phyloP scores from a whole-genome alignment of 2,113 vertebrate genomes.

The Corvus cornix region DNA sequence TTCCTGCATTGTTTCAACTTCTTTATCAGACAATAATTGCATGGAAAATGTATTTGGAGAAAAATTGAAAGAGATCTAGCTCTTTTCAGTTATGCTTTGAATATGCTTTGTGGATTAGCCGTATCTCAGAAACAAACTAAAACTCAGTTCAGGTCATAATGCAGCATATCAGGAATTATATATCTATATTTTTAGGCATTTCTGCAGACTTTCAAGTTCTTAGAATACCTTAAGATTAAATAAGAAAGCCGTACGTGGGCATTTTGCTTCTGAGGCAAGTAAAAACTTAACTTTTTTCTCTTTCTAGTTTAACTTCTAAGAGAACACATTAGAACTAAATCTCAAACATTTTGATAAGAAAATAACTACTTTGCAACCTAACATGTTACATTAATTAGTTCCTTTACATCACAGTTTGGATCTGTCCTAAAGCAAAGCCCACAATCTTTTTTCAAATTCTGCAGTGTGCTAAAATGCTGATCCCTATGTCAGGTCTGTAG shows the following conservation, averaged over 20 bases:
- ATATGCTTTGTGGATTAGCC: not conserved
- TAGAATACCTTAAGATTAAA: not conserved
- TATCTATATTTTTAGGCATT: not conserved
- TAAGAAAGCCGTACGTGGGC: not conserved
- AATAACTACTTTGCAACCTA: not conserved
- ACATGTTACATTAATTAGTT: not conserved
- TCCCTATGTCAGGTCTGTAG: not conserved
- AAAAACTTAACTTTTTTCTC: not conserved
- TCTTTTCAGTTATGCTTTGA: not conserved
- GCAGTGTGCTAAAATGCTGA: not conserved
- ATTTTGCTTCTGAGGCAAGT: not conserved
- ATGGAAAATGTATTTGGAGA: not conserved
- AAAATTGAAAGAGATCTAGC: not conserved
- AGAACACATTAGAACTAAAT: not conserved
- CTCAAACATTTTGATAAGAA: not conserved
- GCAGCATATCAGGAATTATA: not conserved
- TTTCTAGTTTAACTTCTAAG: not conserved
- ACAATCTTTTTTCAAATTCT: not conserved
- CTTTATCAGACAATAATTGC: not conserved
- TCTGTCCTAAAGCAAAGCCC: not conserved
- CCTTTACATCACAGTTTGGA: not conserved
- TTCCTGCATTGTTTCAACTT: rapidly evolving
- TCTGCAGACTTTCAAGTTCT: not conserved
- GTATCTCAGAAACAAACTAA: not conserved
- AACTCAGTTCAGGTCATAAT: not conserved